Conservation (phyloP, 2,797 vertebrate genomes). For the Aythya fuligula region DNA sequence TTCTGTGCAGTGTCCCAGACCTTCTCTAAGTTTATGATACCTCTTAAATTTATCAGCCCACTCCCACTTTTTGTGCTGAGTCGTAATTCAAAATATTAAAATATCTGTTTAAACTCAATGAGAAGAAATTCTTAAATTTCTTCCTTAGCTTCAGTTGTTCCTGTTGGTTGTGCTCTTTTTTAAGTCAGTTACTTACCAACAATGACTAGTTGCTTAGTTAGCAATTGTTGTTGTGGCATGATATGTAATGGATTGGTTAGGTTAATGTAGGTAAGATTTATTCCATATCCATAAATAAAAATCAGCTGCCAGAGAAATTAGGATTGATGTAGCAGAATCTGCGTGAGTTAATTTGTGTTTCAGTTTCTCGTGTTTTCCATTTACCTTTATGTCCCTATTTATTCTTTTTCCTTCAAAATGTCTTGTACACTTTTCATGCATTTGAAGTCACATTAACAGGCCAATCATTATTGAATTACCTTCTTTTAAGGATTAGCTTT, state of each 20-base stretch:
- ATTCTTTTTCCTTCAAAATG: background rate
- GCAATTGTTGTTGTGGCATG: background rate
- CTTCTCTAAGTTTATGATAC: background rate
- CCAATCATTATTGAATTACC: background rate
- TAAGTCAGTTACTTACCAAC: background rate
- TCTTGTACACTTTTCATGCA: background rate
- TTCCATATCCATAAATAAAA: background rate
- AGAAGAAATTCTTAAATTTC: background rate
- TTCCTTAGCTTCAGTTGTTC: background rate
- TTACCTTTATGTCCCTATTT: background rate
- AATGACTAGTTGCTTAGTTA: background rate
- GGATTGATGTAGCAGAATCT: background rate
- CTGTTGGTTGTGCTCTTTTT: background rate
- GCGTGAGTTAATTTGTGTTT: background rate
- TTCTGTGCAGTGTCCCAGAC: slow-evolving; percentile 1
- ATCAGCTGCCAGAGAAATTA: background rate
- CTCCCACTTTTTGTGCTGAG: slow-evolving; percentile 47
- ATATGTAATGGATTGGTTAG: background rate
- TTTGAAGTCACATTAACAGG: background rate
- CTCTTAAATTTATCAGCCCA: slow-evolving; percentile 31
- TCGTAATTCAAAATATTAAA: slow-evolving; percentile 48
- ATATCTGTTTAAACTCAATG: slow-evolving; percentile 17
- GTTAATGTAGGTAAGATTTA: background rate
- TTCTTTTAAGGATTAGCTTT: background rate
- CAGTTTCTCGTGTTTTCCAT: background rate